Percentiles rank a stretch among this genome's conserved stretches.
These are phyloP conservation scores for Schizaphis graminum DNA, from an alignment of 2,888 invertebrate species.

Conservation along the genomic window DNA sequence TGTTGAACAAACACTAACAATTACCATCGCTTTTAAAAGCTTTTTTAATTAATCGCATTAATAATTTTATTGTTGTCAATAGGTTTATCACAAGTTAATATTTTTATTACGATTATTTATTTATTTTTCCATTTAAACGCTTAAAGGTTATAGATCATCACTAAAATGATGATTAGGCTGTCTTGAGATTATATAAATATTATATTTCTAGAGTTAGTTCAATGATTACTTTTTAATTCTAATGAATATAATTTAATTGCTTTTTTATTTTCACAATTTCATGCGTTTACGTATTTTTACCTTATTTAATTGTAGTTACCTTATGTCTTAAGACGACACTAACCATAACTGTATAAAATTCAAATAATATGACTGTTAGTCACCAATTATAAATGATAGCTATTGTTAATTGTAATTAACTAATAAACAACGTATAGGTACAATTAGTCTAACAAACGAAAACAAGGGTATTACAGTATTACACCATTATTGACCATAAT, in stretches of 20 bases:
- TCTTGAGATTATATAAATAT: neutral
- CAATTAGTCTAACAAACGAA: neutral
- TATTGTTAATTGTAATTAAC: neutral
- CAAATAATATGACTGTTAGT: neutral
- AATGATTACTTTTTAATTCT: neutral
- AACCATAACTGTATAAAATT: neutral
- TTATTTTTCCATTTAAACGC: neutral
- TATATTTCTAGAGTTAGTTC: neutral
- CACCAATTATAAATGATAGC: neutral
- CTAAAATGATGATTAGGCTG: neutral
- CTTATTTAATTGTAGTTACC: neutral
- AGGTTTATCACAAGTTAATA: neutral
- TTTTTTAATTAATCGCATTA: neutral
- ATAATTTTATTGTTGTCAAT: neutral
- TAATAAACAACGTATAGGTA: neutral
- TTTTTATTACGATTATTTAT: neutral
- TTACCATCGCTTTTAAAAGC: neutral
- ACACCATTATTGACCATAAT: neutral
- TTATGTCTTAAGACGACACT: neutral
- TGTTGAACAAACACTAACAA: neutral
- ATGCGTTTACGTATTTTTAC: neutral
- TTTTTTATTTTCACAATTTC: neutral
- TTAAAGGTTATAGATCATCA: neutral
- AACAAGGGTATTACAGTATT: neutral
- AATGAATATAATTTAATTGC: neutral